A percentile compares a stretch with the other conserved stretches of the same genome.
These are phyloP conservation scores for Schizopygopsis malacanthus DNA, from an alignment of 2,797 vertebrate genomes.

Conservation along the genomic window DNA sequence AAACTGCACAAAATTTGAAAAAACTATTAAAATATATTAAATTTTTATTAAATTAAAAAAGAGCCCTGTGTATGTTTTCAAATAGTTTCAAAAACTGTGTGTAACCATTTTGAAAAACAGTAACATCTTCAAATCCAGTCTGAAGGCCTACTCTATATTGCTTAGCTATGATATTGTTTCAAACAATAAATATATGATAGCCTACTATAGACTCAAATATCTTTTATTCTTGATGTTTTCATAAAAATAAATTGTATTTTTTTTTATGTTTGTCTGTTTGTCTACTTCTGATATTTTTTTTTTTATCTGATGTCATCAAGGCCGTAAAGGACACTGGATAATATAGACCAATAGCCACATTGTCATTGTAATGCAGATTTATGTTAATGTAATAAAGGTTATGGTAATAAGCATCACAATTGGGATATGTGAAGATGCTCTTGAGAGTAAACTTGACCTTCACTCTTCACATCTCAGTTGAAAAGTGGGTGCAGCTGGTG, in stretches of 20 bases:
- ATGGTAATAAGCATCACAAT: background rate
- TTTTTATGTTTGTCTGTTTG: background rate
- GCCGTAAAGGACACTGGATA: background rate
- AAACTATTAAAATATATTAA: too few relatives aligned
- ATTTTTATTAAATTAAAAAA: too few relatives aligned
- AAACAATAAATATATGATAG: background rate
- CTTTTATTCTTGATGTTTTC: background rate
- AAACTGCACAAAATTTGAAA: too few relatives aligned
- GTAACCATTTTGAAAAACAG: too few relatives aligned
- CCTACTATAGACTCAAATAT: background rate
- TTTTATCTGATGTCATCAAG: too few relatives aligned
- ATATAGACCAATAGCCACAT: background rate
- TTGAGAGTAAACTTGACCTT: slow-evolving; percentile 21
- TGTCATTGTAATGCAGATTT: background rate
- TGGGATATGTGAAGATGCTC: slow-evolving; percentile 15
- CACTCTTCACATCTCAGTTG: background rate
- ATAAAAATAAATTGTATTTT: background rate
- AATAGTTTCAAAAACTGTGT: too few relatives aligned
- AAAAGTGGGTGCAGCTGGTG: slow-evolving; percentile 2
- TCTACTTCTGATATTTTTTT: background rate
- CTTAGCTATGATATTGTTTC: background rate
- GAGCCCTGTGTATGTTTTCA: too few relatives aligned
- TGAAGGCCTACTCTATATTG: background rate
- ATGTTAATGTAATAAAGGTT: slow-evolving; percentile 8
- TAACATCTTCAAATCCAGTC: background rate